Evolutionary conservation across 1,140 invertebrate genomes (phyloP).

Genomic region (Heliconius hermathena): DNA sequence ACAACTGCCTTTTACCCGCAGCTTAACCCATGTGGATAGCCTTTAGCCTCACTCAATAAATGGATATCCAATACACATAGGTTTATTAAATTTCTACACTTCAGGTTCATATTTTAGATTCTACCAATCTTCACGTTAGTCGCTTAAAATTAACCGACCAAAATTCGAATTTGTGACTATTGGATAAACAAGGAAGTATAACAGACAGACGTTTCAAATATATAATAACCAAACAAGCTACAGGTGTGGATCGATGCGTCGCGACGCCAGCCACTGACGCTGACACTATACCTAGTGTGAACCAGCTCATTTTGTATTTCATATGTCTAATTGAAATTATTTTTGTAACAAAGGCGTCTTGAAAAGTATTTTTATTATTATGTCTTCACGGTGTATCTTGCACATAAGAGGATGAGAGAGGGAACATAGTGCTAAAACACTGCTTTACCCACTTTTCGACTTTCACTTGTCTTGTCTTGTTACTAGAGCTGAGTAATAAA

Average conservation of each 20-base stretch:
- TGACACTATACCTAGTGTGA: not conserved
- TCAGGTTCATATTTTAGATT: no score
- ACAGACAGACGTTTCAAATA: constrained; percentile 11
- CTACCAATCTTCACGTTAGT: not conserved
- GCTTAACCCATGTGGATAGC: no score
- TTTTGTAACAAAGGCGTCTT: not conserved
- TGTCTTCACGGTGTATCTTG: no score
- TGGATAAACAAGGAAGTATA: not conserved
- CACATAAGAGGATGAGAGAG: no score
- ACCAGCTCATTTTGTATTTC: not conserved
- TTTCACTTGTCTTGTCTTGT: not conserved
- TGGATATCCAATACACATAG: no score
- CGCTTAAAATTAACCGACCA: not conserved
- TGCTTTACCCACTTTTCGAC: no score
- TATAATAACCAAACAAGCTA: constrained; percentile 28
- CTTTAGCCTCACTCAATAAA: no score
- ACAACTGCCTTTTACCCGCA: no score
- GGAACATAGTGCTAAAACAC: not conserved
- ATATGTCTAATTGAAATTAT: not conserved
- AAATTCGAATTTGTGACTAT: not conserved
- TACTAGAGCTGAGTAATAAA: not conserved
- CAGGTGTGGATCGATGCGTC: constrained; percentile 66
- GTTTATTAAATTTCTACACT: no score
- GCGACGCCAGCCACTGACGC: constrained; percentile 39
- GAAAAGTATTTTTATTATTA: no score